Conservation (phyloP, 2,797 vertebrate genomes). For the Cirrhinus mrigala region DNA sequence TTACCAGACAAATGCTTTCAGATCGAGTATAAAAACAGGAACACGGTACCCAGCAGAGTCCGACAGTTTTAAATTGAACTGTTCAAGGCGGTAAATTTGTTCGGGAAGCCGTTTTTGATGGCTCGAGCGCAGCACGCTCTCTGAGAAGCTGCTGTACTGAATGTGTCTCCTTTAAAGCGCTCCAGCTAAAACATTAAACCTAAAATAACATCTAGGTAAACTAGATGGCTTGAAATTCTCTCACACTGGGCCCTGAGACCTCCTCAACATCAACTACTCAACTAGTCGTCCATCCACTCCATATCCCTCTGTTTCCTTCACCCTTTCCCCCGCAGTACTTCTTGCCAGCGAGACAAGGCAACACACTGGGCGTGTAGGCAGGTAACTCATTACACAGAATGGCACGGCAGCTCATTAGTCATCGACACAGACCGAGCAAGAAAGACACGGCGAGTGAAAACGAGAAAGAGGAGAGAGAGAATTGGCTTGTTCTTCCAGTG, state of each 20-base stretch:
- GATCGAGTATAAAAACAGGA: not conserved
- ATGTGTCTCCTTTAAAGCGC: not conserved
- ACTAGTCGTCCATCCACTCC: constrained; percentile 3
- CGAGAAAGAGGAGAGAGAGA: constrained; percentile 10
- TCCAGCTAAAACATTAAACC: not conserved
- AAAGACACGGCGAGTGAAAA: constrained; percentile 11
- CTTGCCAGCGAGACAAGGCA: constrained; percentile 45
- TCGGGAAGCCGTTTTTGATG: not conserved
- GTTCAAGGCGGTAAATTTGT: not conserved
- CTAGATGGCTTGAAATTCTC: not conserved
- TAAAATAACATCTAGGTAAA: constrained; percentile 12
- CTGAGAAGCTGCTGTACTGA: not conserved
- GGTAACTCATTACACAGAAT: constrained; percentile 57
- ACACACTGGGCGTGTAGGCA: constrained; percentile 59
- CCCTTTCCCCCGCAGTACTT: constrained; percentile 29
- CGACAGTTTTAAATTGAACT: not conserved
- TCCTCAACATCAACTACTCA: constrained; percentile 19
- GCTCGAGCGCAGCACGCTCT: not conserved
- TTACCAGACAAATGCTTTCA: not conserved
- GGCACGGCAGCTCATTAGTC: constrained; percentile 52
- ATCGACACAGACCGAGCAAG: constrained; percentile 31
- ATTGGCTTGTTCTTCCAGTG: constrained; percentile 54
- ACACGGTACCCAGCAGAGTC: not conserved
- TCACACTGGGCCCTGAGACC: constrained; percentile 8
- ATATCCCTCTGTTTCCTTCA: constrained; percentile 1